Evolutionary conservation across 2,113 vertebrate species (phyloP), one percentile per base, ranked within the genome.

Genomic region (Triplophysa tibetana): DNA sequence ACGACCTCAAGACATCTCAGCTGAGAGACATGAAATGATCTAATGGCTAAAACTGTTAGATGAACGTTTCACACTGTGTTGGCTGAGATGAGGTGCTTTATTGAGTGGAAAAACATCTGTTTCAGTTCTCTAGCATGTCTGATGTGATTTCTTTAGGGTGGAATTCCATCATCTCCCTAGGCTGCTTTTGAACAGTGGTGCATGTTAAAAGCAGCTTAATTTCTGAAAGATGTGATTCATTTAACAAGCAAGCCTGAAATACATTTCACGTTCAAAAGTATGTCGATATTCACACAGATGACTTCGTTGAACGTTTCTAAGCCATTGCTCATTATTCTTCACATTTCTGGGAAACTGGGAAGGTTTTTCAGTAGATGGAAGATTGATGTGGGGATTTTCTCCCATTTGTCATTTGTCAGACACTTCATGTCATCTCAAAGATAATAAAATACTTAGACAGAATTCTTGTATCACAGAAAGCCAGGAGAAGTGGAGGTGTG

Each of bases 51-150:
- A 70, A 45, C 33, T 60, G 63, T 67, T 17, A 75, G 50, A 76
- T 78, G 50, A 84, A 52, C 70, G 17, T 43, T 56, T 83, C 16
- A 23, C 54, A 67, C 65, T 38, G 54, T 73, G 45, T 74, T 69
- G 41, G 48, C 70, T 7, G 43, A 38, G 29, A 16, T 10, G 24
- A 70, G 69, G 62, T 41, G 64, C 56, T 69, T 66, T 48, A 50
- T 52, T 67, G 70, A 82, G 65, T 45, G 54, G 69, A 80, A 82
- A 78, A 80, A 85, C 81, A 81, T 85, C 80, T 81, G 82, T 79
- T 76, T 69, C 41, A 78, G 69, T 69, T 69, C 63, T 81, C 45
- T 63, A 45, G 43, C 43, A 33, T 81, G 65, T 48, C 68, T 82
- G 50, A 63, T 75, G 79, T 83, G 11, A 77, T 80, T 82, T 72